Percentiles rank a stretch among this genome's conserved stretches.
phyloP scores from a whole-genome alignment of 2,888 invertebrate genomes.

The Erebia ligea region DNA sequence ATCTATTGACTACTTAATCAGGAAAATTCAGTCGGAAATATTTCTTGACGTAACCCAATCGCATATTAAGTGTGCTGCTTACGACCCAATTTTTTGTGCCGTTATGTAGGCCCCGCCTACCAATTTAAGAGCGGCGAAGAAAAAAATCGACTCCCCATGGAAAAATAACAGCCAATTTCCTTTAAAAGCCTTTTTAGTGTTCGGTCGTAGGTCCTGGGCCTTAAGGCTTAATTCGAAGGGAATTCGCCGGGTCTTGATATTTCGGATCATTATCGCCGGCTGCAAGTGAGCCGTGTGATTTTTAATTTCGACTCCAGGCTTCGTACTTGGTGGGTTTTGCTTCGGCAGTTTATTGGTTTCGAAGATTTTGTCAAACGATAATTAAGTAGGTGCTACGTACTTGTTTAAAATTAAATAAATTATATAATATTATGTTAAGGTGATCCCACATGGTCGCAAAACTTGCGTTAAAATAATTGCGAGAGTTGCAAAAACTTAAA shows the following conservation, averaged over 20 bases:
- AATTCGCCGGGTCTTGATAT: constrained; percentile 38
- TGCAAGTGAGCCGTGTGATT: constrained; percentile 42
- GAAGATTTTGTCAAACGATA: constrained; percentile 16
- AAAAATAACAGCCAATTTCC: constrained; percentile 42
- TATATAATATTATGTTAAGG: too few relatives aligned
- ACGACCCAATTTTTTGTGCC: constrained; percentile 42
- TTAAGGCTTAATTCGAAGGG: constrained; percentile 41
- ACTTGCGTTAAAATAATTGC: too few relatives aligned
- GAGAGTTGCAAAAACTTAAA: too few relatives aligned
- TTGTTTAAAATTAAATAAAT: constrained; percentile 6
- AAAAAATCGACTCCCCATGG: constrained; percentile 41
- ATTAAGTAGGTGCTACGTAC: constrained; percentile 10
- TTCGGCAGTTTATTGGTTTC: constrained; percentile 29
- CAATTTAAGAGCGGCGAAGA: constrained; percentile 42
- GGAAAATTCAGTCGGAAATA: constrained; percentile 21
- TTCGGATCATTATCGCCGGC: constrained; percentile 42
- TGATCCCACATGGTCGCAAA: too few relatives aligned
- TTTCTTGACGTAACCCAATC: constrained; percentile 30
- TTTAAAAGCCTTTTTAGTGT: constrained; percentile 38
- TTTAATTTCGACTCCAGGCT: constrained; percentile 35
- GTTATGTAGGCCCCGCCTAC: constrained; percentile 43
- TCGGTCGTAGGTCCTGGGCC: constrained; percentile 40
- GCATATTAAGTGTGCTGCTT: constrained; percentile 38
- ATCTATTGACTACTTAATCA: neutral
- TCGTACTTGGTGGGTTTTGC: constrained; percentile 28